Evolutionary conservation across 2,113 vertebrate genomes (phyloP).

Genomic region (Mormoops blainvillei): DNA sequence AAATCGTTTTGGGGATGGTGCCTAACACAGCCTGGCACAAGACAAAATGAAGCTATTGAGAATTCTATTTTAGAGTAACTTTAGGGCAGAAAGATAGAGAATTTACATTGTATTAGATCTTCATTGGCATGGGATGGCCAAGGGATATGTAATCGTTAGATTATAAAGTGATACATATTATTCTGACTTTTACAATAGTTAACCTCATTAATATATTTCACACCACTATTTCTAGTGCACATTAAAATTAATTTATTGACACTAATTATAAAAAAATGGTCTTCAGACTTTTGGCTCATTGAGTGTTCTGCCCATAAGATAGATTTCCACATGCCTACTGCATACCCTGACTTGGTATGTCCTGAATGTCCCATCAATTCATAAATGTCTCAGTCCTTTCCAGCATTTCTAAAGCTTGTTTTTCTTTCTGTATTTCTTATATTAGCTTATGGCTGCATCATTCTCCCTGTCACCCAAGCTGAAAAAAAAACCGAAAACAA

Average conservation of each 20-base stretch:
- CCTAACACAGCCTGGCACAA: neutral
- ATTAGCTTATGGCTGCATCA: neutral
- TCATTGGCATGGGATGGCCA: neutral
- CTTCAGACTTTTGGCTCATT: neutral
- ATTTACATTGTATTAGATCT: neutral
- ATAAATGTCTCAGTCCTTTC: neutral
- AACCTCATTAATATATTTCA: neutral
- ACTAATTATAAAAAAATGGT: neutral
- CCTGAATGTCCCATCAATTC: neutral
- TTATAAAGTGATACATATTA: neutral
- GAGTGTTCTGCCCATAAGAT: neutral
- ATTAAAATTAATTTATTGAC: neutral
- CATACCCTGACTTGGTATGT: neutral
- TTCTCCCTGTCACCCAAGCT: neutral
- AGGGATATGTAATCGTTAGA: neutral
- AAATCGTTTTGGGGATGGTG: neutral
- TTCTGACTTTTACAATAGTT: neutral
- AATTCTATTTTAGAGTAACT: neutral
- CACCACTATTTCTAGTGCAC: neutral
- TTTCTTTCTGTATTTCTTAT: neutral
- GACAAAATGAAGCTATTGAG: neutral
- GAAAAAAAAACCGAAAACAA: neutral
- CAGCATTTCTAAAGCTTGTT: neutral
- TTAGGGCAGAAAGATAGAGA: neutral
- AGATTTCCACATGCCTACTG: neutral